These are phyloP conservation scores for Siderastrea radians DNA, from an alignment of 92 coral and sea anemone species.

Conservation along the genomic window DNA sequence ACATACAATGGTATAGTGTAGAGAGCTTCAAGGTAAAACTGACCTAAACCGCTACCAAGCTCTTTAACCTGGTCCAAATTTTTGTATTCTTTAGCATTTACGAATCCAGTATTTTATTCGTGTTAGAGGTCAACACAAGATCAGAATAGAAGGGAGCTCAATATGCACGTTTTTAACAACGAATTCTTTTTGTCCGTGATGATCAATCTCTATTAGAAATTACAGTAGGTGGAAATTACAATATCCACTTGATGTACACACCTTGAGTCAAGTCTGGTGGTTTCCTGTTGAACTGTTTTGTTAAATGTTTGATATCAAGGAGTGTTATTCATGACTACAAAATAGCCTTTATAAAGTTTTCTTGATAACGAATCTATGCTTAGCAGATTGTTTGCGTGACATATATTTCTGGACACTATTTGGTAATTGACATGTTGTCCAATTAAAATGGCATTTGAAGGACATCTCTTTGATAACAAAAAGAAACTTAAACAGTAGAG, in stretches of 20 bases:
- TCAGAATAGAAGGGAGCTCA: background rate
- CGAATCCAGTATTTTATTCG: background rate
- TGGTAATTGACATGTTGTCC: conserved; percentile 4
- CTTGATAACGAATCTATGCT: background rate
- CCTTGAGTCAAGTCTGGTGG: too few species aligned
- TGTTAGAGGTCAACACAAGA: background rate
- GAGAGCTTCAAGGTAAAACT: background rate
- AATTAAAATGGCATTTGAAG: background rate
- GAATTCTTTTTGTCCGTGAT: background rate
- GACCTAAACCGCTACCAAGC: background rate
- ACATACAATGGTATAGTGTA: background rate
- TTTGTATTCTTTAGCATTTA: background rate
- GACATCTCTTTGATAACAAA: background rate
- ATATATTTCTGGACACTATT: background rate
- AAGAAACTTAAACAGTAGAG: background rate
- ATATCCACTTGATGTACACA: too few species aligned
- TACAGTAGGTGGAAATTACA: too few species aligned
- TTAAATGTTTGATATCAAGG: background rate
- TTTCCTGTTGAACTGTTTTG: too few species aligned
- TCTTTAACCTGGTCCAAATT: background rate
- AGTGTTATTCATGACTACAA: too few species aligned
- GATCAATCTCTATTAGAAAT: too few species aligned
- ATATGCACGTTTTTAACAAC: background rate
- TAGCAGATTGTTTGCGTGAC: conserved; percentile 23
- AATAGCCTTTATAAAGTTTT: conserved; percentile 10